Base-by-base conservation (phyloP, 2,113 vertebrate genomes). In the Nyctereutes procyonoides region DNA sequence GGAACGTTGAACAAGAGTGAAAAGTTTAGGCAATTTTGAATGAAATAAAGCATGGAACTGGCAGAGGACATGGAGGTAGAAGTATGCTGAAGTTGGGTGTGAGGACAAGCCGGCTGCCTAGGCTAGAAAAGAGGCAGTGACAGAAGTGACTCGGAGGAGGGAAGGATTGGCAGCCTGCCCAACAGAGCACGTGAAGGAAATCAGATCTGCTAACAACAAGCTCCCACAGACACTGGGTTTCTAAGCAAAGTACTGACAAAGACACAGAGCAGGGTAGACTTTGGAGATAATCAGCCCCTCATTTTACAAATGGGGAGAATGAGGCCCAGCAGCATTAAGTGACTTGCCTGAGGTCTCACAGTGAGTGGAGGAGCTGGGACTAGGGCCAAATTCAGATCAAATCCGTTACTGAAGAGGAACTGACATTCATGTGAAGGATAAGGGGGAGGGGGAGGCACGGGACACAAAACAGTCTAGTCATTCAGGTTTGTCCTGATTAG, bases 341-440 rank as follows among this genome's bases (percentile, higher is more conserved):
- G 92, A 97, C 87, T 95, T 95, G 93, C 83, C 96, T 95, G 93
- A 92, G 79, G 80, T 95, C 74, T 90, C 92, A 88, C 24, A 81
- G 43, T 88, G 69, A 96, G 92, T 92, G 74, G 30, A 95, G 90
- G 53, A 77, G 28, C 63, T 94, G 81, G 96, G 60, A 90, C 84
- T 76, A 88, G 6, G 32, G 97, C 95, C 96, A 97, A 92, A 97
- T 88, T 22, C 63, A 97, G 90, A 97, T 93, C 95, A 97, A 97
- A 96, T 89, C 88, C 26, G 17, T 97, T 91, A 92, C 63, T 90
- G 81, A 96, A 94, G 76, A 98, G 91, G 85, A 95, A 90, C 84
- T 96, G 90, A 96, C 92, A 93, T 81, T 97, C 55, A 90, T 73
- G 76, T 90, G 79, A 96, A 67, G n/a, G 83, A 80, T 53, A 38